These are phyloP conservation scores for Spodoptera litura DNA, from an alignment of 1,140 invertebrate species.

Conservation along the genomic window DNA sequence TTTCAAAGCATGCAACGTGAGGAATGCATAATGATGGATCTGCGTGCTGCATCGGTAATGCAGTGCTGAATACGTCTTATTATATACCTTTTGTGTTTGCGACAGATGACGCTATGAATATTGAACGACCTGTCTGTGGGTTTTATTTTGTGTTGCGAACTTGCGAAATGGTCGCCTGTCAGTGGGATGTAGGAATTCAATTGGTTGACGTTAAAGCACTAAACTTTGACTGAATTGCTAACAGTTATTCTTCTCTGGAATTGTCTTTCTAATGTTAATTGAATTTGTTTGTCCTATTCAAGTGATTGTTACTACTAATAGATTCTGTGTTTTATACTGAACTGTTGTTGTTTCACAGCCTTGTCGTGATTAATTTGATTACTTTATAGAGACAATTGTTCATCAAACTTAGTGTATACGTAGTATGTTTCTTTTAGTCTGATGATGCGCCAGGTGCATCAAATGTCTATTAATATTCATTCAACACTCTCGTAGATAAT, in stretches of 20 bases:
- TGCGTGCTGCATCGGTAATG: conserved; percentile 59
- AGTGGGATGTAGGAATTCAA: conserved; percentile 16
- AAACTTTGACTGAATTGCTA: background rate
- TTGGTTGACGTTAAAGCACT: background rate
- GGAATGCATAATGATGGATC: conserved; percentile 61
- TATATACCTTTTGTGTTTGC: conserved; percentile 51
- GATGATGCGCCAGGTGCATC: background rate
- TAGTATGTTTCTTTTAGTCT: background rate
- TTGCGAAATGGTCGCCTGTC: conserved; percentile 23
- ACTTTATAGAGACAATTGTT: background rate
- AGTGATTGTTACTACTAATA: no score
- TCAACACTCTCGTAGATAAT: conserved; percentile 8
- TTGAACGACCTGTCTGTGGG: conserved; percentile 39
- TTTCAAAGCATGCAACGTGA: conserved; percentile 52
- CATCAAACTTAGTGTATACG: background rate
- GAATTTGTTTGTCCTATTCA: background rate
- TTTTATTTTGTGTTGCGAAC: conserved; percentile 41
- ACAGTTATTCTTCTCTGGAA: background rate
- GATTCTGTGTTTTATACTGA: background rate
- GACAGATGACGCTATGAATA: conserved; percentile 48
- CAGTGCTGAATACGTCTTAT: conserved; percentile 49
- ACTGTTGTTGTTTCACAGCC: no score
- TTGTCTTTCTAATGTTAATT: background rate
- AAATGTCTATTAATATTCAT: background rate
- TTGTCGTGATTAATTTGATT: no score